A percentile compares a stretch with the other conserved stretches of the same genome.
Conservation (phyloP, 2,888 invertebrate genomes). For the Drosophila algonquin region DNA sequence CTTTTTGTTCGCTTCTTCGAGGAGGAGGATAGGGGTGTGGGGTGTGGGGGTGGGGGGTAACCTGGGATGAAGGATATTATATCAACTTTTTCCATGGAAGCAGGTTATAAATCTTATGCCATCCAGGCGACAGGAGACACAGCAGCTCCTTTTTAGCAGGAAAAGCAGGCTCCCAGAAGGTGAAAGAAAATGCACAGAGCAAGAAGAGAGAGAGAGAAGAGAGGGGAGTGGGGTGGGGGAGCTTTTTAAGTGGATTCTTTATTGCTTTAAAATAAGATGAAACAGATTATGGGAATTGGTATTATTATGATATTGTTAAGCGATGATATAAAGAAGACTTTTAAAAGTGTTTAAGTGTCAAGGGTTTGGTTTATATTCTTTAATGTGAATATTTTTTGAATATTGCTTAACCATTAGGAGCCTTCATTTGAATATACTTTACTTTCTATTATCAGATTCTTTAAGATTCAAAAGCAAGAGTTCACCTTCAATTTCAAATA, state of each 20-base stretch:
- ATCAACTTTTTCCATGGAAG: constrained; percentile 30
- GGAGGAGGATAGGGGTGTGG: neutral
- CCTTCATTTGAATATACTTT: too few relatives aligned
- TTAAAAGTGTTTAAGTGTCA: neutral
- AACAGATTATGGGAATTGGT: constrained; percentile 3
- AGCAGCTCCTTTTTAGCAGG: neutral
- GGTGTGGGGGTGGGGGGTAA: neutral
- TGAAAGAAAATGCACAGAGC: neutral
- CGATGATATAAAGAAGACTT: neutral
- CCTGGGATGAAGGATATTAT: constrained; percentile 30
- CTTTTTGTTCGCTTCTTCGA: constrained; percentile 27
- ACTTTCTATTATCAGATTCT: too few relatives aligned
- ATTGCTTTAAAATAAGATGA: neutral
- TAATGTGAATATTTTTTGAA: too few relatives aligned
- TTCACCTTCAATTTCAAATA: too few relatives aligned
- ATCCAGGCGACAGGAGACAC: neutral
- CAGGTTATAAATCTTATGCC: constrained; percentile 35
- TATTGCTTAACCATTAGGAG: too few relatives aligned
- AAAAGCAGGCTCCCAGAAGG: neutral
- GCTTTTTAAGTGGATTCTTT: constrained; percentile 23
- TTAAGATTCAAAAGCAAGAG: too few relatives aligned
- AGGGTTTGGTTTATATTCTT: too few relatives aligned
- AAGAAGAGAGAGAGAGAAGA: neutral
- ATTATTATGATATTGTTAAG: neutral
- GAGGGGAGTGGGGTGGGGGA: neutral